Evolutionary conservation across 2,113 vertebrate genomes (phyloP).

Genomic region (Athene noctua): DNA sequence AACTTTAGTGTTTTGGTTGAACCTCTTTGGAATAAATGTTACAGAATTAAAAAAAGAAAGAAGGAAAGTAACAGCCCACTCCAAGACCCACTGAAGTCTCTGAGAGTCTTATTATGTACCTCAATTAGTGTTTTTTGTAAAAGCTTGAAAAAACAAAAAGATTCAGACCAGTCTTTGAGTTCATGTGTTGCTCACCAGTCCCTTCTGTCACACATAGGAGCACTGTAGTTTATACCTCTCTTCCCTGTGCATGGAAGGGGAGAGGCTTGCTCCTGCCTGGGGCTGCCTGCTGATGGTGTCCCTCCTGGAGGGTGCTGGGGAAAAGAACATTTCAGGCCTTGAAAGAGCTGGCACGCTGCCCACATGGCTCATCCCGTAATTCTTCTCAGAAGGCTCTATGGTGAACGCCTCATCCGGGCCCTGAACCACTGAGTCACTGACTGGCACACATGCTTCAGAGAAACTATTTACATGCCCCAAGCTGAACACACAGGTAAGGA

Average conservation of each 20-base stretch:
- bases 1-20: not conserved
- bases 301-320: not conserved
- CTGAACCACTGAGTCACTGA: not conserved
- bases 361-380: fast-evolving
- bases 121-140: not conserved
- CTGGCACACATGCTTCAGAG: not conserved
- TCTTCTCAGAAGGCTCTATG: not conserved
- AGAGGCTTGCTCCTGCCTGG: not conserved
- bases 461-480: not conserved
- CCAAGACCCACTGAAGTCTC: not conserved
- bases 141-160: not conserved
- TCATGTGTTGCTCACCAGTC: fast-evolving
- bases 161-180: not conserved
- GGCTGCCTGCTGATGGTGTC: not conserved
- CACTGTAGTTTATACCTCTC: not conserved
- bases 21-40: not conserved
- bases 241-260: fast-evolving
- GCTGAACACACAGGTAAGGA: not conserved
- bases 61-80: not conserved
- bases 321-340: not conserved
- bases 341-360: not conserved
- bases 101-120: not conserved
- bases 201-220: not conserved
- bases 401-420: not conserved
- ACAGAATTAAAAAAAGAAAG: not conserved